phyloP scores from a whole-genome alignment of 92 coral and sea anemone genomes.

The Epizoanthus ramosus region DNA sequence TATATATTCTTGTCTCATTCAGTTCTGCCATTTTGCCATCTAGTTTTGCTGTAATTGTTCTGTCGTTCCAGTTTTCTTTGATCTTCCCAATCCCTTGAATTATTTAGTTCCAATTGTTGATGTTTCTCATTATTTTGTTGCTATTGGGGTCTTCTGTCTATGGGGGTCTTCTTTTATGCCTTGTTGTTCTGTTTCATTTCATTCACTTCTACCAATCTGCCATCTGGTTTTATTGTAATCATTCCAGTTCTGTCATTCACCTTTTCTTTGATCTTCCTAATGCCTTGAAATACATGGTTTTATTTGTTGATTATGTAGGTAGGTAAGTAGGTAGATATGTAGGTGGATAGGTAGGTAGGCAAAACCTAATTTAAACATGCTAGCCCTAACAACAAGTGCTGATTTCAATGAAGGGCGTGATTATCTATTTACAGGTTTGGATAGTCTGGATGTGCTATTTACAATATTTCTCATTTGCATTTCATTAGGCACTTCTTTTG shows the following conservation, averaged over 20 bases:
- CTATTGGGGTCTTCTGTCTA: neutral
- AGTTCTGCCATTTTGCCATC: constrained; percentile 2
- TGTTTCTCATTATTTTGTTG: too few species aligned
- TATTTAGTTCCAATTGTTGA: neutral
- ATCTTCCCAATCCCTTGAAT: neutral
- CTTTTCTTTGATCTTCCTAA: too few species aligned
- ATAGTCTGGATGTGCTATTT: too few species aligned
- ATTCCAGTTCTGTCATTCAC: neutral
- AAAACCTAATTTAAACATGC: too few species aligned
- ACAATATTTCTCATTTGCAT: too few species aligned
- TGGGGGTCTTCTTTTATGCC: neutral
- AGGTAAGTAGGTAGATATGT: too few species aligned
- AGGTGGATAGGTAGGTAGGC: too few species aligned
- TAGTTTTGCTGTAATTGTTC: constrained; percentile 2
- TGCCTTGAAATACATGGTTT: too few species aligned
- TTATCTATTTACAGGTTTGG: too few species aligned
- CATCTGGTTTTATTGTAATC: neutral
- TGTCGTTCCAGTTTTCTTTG: neutral
- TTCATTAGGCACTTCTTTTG: too few species aligned
- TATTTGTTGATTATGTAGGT: neutral
- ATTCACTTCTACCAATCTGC: neutral
- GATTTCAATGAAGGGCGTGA: neutral
- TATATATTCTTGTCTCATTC: neutral
- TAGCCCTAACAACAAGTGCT: too few species aligned
- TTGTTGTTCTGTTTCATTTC: neutral